Evolutionary conservation across 2,888 invertebrate genomes (phyloP).

Genomic region (Mythimna impura): DNA sequence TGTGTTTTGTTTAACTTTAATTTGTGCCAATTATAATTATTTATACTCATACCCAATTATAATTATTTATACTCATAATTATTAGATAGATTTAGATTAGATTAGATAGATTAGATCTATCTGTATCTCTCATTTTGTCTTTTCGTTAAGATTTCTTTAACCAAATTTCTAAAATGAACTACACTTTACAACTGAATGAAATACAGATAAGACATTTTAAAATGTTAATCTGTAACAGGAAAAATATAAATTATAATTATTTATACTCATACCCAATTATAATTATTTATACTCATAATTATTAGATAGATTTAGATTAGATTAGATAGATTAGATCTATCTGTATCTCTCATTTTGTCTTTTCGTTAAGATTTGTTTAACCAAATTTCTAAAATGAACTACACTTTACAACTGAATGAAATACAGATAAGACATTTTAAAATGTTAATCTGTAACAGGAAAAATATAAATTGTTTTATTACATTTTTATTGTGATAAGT

Average conservation of each 20-base stretch:
- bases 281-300: no score
- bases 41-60: no score
- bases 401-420: not conserved
- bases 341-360: not conserved
- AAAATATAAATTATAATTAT: not conserved
- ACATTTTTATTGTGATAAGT: constrained; percentile 23
- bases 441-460: constrained; percentile 1
- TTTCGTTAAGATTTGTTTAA: not conserved
- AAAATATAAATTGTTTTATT: constrained; percentile 13
- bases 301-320: no score
- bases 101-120: no score
- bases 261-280: no score
- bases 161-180: not conserved
- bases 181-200: not conserved
- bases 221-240: constrained; percentile 1
- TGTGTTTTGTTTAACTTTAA: constrained; percentile 6
- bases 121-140: not conserved
- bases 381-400: not conserved
- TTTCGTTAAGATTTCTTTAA: not conserved
- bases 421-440: not conserved
- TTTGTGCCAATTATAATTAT: not conserved
- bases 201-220: not conserved
- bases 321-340: no score
- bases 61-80: no score
- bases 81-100: no score